Base-by-base conservation (phyloP, 2,797 vertebrate genomes). In the Sparus aurata region DNA sequence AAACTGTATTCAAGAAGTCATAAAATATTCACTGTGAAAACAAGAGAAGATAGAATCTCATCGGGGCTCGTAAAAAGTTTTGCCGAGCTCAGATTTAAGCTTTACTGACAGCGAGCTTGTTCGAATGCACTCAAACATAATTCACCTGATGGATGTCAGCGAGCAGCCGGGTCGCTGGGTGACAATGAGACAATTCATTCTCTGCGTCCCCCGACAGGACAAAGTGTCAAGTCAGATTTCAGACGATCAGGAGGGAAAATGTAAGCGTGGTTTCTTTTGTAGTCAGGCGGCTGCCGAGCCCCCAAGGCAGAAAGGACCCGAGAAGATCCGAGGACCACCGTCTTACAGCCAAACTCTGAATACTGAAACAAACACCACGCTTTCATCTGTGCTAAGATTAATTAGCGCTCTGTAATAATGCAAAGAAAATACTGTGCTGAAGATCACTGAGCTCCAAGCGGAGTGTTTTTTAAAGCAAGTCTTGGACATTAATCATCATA, bases 151-250 rank as follows among this genome's bases (percentile, higher is more conserved):
- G 30, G 66, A 68, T 45, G 75, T 55, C 73, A 38, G 53, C 30
- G 78, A 16, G 55, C 75, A 41, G 67, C 53, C 54, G 25, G 55
- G 15, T 71, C 59, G 11, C 38, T 27, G 22, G 11, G 22, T 49
- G 77, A 84, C 81, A 70, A 79, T 72, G 66, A 69, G 79, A 77
- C 70, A 80, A 68, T 45, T 72, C 49, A 13, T 16, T 63, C 71
- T 81, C 59, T 80, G 63, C 73, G 66, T 70, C 49, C 50, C 20
- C 43, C 22, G 66, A 73, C 60, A 61, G 43, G 47, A 82, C 55
- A 38, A 65, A 68, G 68, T 17, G 59, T 71, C 45, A 15, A 79
- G 74, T 79, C 58, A 69, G 22, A 64, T 58, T 79, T 85, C 43
- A 73, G 60, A 61, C 4, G 13, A 23, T n/a, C 15, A 4, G 9